phyloP scores from a whole-genome alignment of 1,140 invertebrate species.

The Rhopalosiphum maidis region DNA sequence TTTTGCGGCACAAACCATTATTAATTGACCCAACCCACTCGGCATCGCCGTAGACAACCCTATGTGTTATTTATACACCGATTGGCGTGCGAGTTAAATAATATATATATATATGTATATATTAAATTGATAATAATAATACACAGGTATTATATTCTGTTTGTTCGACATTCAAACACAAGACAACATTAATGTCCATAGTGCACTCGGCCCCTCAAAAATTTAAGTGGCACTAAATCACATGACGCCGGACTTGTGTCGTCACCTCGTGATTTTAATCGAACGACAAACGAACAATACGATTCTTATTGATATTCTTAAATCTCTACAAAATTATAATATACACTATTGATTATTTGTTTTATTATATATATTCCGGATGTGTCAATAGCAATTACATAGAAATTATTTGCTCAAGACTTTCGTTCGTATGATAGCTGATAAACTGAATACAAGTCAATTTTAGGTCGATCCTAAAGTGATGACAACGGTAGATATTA shows the following conservation, averaged over 20 bases:
- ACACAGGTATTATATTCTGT: neutral
- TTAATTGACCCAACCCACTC: neutral
- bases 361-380: neutral
- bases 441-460: too few species aligned
- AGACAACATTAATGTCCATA: neutral
- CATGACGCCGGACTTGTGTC: neutral
- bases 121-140: neutral
- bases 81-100: neutral
- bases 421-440: too few species aligned
- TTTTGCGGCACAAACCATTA: neutral
- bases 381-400: neutral
- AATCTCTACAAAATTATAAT: neutral
- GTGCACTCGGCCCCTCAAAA: neutral
- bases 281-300: neutral
- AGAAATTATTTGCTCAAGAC: too few species aligned
- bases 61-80: neutral
- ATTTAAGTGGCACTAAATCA: slow-evolving; percentile 4
- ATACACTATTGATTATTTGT: neutral
- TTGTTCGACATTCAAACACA: neutral
- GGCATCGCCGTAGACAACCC: neutral
- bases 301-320: neutral
- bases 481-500: too few species aligned
- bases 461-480: too few species aligned
- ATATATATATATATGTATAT: too few species aligned
- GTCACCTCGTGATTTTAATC: neutral